phyloP scores from a whole-genome alignment of 2,797 vertebrate genomes.

The Malurus leucopterus region DNA sequence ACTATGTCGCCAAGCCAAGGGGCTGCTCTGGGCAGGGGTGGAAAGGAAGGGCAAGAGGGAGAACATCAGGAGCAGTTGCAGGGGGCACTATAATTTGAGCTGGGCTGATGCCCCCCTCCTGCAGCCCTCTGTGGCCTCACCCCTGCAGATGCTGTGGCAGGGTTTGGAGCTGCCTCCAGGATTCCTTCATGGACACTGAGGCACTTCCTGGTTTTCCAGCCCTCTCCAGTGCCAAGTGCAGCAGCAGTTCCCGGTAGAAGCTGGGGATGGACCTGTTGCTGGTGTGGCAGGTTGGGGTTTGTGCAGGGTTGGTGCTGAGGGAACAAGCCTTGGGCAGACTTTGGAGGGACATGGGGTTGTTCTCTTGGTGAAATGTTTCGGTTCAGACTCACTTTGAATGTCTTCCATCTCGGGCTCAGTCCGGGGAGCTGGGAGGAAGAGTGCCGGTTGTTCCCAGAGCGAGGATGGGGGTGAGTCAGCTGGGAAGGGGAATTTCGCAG shows the following conservation, averaged over 20 bases:
- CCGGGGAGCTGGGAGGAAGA: background rate
- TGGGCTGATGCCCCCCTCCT: background rate
- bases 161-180: background rate
- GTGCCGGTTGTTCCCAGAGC: background rate
- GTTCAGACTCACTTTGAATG: background rate
- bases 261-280: background rate
- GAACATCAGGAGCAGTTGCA: fast-evolving
- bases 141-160: background rate
- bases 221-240: background rate
- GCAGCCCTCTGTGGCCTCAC: background rate
- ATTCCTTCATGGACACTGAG: background rate
- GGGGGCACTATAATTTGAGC: background rate
- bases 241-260: background rate
- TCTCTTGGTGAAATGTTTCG: background rate
- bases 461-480: fast-evolving
- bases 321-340: background rate
- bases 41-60: background rate
- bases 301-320: background rate
- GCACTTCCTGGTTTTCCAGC: background rate
- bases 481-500: background rate
- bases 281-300: background rate
- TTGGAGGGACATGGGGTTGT: background rate
- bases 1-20: background rate
- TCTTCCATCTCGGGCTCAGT: background rate
- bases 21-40: background rate